Base-by-base conservation (phyloP, 2,888 invertebrate genomes). In the Protophormia terraenovae region DNA sequence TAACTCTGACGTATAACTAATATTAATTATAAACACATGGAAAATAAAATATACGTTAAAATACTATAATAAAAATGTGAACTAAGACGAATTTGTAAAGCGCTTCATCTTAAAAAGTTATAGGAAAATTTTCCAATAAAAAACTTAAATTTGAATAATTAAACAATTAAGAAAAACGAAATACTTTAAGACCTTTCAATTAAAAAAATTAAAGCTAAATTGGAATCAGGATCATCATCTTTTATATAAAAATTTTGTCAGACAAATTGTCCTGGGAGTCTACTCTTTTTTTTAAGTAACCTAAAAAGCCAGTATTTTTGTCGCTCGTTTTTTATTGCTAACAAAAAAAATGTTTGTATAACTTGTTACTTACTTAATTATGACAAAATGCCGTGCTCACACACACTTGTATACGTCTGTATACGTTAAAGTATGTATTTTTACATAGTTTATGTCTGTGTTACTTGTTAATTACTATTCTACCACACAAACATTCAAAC, bases 291-390 rank as follows among this genome's bases (percentile, higher is more conserved):
- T 32, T 32, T 32, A 32, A 32, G 7, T n/a, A 41, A 41, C 14
- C 41, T 14, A 41, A 41, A 41, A 41, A 22, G 47, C 50, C 69
- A 69, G 58, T 14, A 67, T 76, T 58, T 45, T 45, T 22, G 41
- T 41, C 16, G n/a, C 16, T 66, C 41, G 12, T 35, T 72, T 58
- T 71, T 71, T 38, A 24, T 71, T 71, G 19, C 14, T 14, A 50
- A 35, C 6, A 47, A 22, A 41, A 45, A 22, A 14, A n/a, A n/a
- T n/a, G n/a, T 67, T 58, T 67, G 32, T 29, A 3, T 77, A 66
- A 76, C 55, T 76, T 76, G 75, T 66, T 41, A 41, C 41, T 41
- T 71, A 62, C 69, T 78, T 78, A 62, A 78, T 78, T 71, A 50
- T 47, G 62, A 71, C 29, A 50, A 64, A 19, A 45, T 27, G 12